Evolutionary conservation across 2,113 vertebrate genomes (phyloP).

Genomic region (Porphyrio hochstetteri): DNA sequence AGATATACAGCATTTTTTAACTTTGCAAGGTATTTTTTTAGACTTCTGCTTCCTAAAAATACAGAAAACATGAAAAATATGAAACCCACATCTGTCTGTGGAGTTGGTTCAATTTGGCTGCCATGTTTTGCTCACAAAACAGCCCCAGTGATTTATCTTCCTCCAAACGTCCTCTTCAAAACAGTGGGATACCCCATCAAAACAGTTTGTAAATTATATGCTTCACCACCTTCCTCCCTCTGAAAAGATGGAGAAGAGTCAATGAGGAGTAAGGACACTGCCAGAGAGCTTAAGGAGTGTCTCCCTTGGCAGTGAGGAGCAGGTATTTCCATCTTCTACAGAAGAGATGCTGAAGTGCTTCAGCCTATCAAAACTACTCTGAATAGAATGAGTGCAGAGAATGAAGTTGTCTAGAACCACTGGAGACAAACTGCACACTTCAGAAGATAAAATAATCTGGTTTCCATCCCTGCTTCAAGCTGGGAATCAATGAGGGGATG

Average conservation of each 20-base stretch:
- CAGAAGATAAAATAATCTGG: not conserved
- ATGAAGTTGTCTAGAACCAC: not conserved
- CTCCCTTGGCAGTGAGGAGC: not conserved
- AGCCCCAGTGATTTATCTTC: not conserved
- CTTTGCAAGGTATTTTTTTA: not conserved
- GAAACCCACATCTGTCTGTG: not conserved
- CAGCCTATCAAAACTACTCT: not conserved
- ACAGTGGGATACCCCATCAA: not conserved
- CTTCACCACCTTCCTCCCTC: not conserved
- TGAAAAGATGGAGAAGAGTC: not conserved
- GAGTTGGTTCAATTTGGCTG: not conserved
- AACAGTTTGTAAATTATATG: not conserved
- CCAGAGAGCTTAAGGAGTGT: not conserved
- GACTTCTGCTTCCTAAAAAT: not conserved
- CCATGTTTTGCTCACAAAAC: not conserved
- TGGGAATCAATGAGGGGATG: not conserved
- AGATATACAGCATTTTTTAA: not conserved
- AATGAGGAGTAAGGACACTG: not conserved
- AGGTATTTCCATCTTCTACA: not conserved
- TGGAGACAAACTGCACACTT: not conserved
- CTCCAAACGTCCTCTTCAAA: not conserved
- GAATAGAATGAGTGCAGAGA: not conserved
- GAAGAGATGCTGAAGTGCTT: not conserved
- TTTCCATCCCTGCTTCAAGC: not conserved
- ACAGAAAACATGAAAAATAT: not conserved